phyloP scores from a whole-genome alignment of 2,797 vertebrate genomes.

The Cryptoprocta ferox region DNA sequence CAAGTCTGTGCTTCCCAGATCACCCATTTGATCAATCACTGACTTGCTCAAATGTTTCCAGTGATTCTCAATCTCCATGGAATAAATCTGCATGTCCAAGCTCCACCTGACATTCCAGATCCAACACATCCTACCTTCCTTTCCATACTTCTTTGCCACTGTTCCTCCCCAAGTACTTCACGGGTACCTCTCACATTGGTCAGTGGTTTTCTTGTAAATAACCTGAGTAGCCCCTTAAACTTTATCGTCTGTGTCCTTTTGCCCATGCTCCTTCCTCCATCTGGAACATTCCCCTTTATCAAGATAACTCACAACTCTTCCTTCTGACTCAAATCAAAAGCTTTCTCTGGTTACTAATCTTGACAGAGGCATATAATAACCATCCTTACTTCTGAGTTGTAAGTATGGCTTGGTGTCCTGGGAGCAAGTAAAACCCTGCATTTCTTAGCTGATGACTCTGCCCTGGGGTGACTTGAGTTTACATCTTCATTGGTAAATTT shows the following conservation, averaged over 20 bases:
- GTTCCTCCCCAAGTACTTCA: background rate
- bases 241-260: fast-evolving
- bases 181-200: fast-evolving
- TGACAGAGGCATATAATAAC: background rate
- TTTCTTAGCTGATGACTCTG: background rate
- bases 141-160: background rate
- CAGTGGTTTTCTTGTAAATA: background rate
- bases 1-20: background rate
- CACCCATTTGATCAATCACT: too few relatives aligned
- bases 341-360: background rate
- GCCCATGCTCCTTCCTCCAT: too few relatives aligned
- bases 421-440: background rate
- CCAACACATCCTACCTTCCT: background rate
- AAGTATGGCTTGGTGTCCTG: background rate
- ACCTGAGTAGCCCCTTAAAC: background rate
- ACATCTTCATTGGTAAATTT: background rate
- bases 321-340: background rate
- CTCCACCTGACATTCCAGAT: background rate
- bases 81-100: background rate
- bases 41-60: background rate
- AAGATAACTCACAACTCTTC: background rate
- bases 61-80: too few relatives aligned
- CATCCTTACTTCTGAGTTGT: background rate
- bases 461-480: background rate
- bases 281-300: background rate